phyloP scores from a whole-genome alignment of 2,888 invertebrate species.

The Thymelicus lineola region DNA sequence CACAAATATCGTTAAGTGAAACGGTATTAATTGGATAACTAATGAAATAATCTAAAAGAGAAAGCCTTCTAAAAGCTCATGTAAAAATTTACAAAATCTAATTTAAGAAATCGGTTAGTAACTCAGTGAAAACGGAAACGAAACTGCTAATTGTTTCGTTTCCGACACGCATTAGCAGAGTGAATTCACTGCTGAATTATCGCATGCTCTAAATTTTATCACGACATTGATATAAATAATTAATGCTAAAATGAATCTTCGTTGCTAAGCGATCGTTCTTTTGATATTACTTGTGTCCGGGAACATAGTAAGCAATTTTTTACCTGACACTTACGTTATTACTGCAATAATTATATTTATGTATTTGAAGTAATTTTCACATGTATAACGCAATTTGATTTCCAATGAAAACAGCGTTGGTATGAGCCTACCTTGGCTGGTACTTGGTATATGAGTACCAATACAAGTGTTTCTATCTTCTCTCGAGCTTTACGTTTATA shows the following conservation, averaged over 20 bases:
- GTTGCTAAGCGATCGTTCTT: not conserved
- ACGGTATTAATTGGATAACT: too few species aligned
- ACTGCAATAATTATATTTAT: too few species aligned
- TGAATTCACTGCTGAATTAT: slow-evolving; percentile 2
- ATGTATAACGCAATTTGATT: too few species aligned
- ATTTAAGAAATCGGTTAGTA: not conserved
- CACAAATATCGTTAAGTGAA: too few species aligned
- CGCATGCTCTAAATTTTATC: slow-evolving; percentile 4
- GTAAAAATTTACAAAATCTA: not conserved
- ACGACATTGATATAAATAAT: not conserved
- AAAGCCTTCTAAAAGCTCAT: not conserved
- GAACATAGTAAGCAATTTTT: too few species aligned
- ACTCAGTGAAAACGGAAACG: slow-evolving; percentile 9
- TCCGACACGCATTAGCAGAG: slow-evolving; percentile 3
- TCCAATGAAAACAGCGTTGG: too few species aligned
- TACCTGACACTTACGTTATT: too few species aligned
- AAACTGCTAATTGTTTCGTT: not conserved
- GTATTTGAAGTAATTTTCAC: too few species aligned
- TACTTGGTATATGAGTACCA: too few species aligned
- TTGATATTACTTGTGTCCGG: not conserved
- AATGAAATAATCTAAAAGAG: not conserved
- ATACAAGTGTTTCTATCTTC: too few species aligned
- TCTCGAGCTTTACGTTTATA: too few species aligned
- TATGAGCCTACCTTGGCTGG: too few species aligned
- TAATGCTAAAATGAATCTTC: not conserved